Evolutionary conservation across 2,797 vertebrate genomes (phyloP).

Genomic region (Arrhamphus sclerolepis): DNA sequence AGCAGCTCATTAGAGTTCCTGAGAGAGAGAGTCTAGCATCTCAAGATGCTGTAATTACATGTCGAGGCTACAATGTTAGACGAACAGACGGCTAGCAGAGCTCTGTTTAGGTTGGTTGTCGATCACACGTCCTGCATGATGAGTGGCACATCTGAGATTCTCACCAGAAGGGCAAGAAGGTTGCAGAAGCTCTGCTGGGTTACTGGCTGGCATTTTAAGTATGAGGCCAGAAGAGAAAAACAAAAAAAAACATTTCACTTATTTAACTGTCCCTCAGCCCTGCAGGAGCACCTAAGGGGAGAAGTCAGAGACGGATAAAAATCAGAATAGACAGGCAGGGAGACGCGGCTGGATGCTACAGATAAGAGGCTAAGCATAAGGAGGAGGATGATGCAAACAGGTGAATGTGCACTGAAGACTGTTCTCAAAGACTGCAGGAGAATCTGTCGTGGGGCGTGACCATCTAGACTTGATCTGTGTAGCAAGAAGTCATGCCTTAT

Average conservation of each 20-base stretch:
- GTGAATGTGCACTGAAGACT: conserved; percentile 12
- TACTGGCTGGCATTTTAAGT: not conserved
- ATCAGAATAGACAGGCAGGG: not conserved
- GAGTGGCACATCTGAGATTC: conserved; percentile 32
- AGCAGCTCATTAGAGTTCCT: too few relatives aligned
- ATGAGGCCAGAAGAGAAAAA: conserved; percentile 5
- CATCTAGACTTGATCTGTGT: not conserved
- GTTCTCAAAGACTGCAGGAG: conserved; percentile 4
- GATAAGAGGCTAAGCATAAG: not conserved
- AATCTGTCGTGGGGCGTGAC: conserved; percentile 14
- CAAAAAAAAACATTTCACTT: conserved; percentile 18
- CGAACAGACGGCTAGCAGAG: conserved; percentile 27
- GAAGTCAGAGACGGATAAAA: not conserved
- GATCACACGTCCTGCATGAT: conserved; percentile 25
- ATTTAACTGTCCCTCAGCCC: conserved; percentile 21
- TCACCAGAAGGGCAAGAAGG: not conserved
- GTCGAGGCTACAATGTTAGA: not conserved
- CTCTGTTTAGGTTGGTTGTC: conserved; percentile 1
- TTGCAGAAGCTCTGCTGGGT: not conserved
- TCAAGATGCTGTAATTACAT: not conserved
- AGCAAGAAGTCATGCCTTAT: not conserved
- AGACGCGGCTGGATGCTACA: conserved; percentile 2
- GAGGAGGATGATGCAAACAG: conserved; percentile 6
- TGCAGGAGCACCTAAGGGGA: conserved; percentile 5
- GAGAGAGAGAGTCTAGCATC: too few relatives aligned